phyloP scores from a whole-genome alignment of 2,113 vertebrate species.

The Hydrochoerus hydrochaeris region DNA sequence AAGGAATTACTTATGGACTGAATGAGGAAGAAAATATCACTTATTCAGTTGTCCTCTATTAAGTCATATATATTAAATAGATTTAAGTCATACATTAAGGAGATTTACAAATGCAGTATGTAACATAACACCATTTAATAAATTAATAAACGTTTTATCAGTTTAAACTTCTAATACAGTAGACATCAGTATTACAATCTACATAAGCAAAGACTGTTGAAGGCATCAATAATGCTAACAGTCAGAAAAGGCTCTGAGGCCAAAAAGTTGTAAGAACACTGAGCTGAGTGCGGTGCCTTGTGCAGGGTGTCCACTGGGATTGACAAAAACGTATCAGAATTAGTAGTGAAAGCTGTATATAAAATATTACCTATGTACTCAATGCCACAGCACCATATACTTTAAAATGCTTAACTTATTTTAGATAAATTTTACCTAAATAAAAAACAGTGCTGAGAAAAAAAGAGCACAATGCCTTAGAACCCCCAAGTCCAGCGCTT shows the following conservation, averaged over 20 bases:
- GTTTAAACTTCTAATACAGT: neutral
- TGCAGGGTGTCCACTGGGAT: neutral
- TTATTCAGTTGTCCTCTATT: neutral
- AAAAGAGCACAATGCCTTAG: neutral
- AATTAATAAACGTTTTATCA: neutral
- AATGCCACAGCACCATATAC: neutral
- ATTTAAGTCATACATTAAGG: neutral
- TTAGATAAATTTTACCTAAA: neutral
- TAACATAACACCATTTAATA: slow-evolving; percentile 3
- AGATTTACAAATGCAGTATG: neutral
- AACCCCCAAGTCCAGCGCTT: neutral
- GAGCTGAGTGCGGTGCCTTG: neutral
- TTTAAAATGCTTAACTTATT: neutral
- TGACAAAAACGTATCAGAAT: slow-evolving; percentile 18
- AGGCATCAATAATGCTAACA: neutral
- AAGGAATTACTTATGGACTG: neutral
- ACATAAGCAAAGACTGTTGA: neutral
- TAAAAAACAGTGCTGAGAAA: neutral
- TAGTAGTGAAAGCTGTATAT: neutral
- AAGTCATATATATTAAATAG: neutral
- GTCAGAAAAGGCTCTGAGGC: neutral
- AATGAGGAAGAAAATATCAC: neutral
- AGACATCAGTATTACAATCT: neutral
- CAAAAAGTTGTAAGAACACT: neutral
- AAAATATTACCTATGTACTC: neutral